phyloP scores from a whole-genome alignment of 2,797 vertebrate genomes.

The Rhyacichthys aspro region DNA sequence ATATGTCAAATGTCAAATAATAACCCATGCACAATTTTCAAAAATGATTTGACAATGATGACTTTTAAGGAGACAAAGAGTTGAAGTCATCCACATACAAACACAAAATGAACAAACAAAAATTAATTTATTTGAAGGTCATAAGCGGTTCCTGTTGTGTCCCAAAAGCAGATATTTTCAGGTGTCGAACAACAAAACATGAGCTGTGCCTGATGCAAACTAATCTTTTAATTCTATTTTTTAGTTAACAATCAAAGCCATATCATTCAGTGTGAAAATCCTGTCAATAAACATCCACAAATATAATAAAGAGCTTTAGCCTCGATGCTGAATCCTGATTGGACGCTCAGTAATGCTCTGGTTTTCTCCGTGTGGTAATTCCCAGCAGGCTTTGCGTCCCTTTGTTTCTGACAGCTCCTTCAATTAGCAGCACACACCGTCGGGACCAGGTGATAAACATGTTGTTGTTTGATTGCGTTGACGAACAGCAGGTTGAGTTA shows the following conservation, averaged over 20 bases:
- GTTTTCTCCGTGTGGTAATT: slow-evolving; percentile 1
- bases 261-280: not conserved
- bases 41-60: too few relatives aligned
- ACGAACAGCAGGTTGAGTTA: slow-evolving; percentile 45
- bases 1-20: too few relatives aligned
- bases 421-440: slow-evolving; percentile 37
- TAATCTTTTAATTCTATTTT: slow-evolving; percentile 55
- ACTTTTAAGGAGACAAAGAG: too few relatives aligned
- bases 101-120: too few relatives aligned
- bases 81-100: too few relatives aligned
- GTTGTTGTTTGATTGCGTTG: slow-evolving; percentile 62
- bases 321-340: not conserved
- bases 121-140: too few relatives aligned
- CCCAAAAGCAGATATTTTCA: slow-evolving; percentile 8
- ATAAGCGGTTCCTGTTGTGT: not conserved
- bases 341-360: not conserved
- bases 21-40: too few relatives aligned
- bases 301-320: slow-evolving; percentile 33
- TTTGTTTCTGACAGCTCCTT: slow-evolving; percentile 55
- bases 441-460: slow-evolving; percentile 69
- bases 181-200: slow-evolving; percentile 29
- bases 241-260: slow-evolving; percentile 39
- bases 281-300: slow-evolving; percentile 32
- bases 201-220: slow-evolving; percentile 19
- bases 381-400: slow-evolving; percentile 35